Evolutionary conservation across 2,113 vertebrate genomes (phyloP).

Genomic region (Alectura lathami): DNA sequence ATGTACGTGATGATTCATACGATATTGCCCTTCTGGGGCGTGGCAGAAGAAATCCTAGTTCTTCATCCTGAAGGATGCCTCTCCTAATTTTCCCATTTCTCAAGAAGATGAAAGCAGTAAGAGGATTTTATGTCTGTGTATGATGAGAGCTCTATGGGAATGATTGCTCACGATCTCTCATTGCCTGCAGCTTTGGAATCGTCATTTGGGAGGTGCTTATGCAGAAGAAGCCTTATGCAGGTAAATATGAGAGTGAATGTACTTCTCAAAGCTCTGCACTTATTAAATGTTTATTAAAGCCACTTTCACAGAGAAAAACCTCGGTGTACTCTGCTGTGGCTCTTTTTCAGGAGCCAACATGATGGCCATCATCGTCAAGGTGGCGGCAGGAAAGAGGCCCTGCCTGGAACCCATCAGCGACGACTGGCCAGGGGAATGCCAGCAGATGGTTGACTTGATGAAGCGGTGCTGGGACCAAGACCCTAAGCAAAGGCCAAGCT

Average conservation of each 20-base stretch:
- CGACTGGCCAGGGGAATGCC: conserved; percentile 77
- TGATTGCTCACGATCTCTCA: neutral
- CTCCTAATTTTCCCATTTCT: neutral
- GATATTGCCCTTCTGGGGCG: neutral
- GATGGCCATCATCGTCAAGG: conserved; percentile 81
- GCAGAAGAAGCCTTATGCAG: conserved; percentile 85
- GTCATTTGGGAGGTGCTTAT: conserved; percentile 89
- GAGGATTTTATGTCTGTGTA: neutral
- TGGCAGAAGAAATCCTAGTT: neutral
- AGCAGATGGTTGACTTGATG: conserved; percentile 84
- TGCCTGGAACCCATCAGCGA: conserved; percentile 75
- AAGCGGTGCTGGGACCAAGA: conserved; percentile 85
- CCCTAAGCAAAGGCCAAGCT: conserved; percentile 74
- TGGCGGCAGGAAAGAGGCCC: conserved; percentile 81
- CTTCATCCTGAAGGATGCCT: neutral
- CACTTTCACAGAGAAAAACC: neutral
- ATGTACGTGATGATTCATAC: neutral
- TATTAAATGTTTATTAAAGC: fast-evolving
- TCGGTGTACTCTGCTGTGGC: fast-evolving
- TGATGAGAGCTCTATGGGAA: neutral
- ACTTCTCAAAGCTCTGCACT: neutral
- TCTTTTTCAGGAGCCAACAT: conserved; percentile 76
- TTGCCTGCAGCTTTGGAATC: conserved; percentile 82
- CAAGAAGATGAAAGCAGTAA: neutral
- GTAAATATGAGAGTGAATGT: conserved; percentile 45